These are phyloP conservation scores for Eucidaris tribuloides DNA, from an alignment of 35 echinoderm and acorn worm species.

Conservation along the genomic window DNA sequence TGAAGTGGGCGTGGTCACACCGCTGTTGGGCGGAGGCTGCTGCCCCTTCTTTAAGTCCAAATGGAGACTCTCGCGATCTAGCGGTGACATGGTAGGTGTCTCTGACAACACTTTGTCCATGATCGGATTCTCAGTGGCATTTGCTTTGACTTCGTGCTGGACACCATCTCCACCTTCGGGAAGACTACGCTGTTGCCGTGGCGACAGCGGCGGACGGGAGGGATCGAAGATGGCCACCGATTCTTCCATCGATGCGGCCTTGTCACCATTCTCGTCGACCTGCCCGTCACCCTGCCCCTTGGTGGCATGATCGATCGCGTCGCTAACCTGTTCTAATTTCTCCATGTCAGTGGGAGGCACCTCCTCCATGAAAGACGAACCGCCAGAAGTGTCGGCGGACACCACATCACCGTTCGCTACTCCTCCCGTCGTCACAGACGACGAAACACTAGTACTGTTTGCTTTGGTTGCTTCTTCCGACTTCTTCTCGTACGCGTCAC, in stretches of 20 bases:
- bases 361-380: slow-evolving; percentile 27
- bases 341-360: slow-evolving; percentile 23
- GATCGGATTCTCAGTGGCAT: no score
- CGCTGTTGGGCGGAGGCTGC: no score
- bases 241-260: slow-evolving; percentile 35
- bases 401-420: background rate
- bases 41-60: no score
- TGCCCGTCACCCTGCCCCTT: slow-evolving; percentile 6
- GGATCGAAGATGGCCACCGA: slow-evolving; percentile 56
- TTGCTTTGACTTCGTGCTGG: background rate
- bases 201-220: slow-evolving; percentile 32
- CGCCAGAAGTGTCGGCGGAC: background rate
- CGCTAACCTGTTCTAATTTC: background rate
- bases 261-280: background rate
- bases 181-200: background rate
- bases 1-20: no score
- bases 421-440: background rate
- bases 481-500: slow-evolving; percentile 27
- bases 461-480: slow-evolving; percentile 27
- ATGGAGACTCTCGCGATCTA: no score
- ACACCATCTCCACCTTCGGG: background rate
- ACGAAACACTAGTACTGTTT: slow-evolving; percentile 24
- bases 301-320: slow-evolving; percentile 22
- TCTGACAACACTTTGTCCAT: no score
- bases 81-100: no score